Conservation (phyloP, 2,888 invertebrate genomes). For the Xestia rhomboidea region DNA sequence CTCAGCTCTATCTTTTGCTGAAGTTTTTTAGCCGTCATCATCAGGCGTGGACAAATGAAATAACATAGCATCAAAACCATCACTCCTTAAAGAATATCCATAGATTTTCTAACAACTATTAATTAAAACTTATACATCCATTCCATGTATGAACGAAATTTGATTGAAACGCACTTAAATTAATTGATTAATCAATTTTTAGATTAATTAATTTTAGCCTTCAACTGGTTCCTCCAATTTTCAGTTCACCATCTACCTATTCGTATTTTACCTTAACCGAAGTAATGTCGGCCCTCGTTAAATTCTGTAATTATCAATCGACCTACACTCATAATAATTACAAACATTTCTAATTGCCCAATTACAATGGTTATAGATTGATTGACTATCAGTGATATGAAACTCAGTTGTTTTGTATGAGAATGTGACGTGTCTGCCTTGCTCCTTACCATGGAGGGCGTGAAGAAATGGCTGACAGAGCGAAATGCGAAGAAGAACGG, state of each 20-base stretch:
- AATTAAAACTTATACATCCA: neutral
- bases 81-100: neutral
- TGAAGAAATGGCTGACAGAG: constrained; percentile 81
- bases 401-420: constrained; percentile 13
- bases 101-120: neutral
- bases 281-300: neutral
- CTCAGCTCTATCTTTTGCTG: neutral
- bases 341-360: neutral
- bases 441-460: constrained; percentile 78
- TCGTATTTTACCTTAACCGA: neutral
- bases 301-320: neutral
- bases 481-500: constrained; percentile 85
- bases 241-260: neutral
- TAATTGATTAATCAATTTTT: constrained; percentile 6
- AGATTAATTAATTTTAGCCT: neutral
- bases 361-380: constrained; percentile 21
- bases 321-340: constrained; percentile 14
- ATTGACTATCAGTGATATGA: constrained; percentile 5
- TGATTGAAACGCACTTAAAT: neutral
- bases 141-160: neutral
- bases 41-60: neutral
- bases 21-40: too few relatives aligned
- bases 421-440: constrained; percentile 23
- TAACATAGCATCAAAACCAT: neutral
- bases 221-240: constrained; percentile 4